Base-by-base conservation (phyloP, 2,113 vertebrate species). In the Ahaetulla prasina region DNA sequence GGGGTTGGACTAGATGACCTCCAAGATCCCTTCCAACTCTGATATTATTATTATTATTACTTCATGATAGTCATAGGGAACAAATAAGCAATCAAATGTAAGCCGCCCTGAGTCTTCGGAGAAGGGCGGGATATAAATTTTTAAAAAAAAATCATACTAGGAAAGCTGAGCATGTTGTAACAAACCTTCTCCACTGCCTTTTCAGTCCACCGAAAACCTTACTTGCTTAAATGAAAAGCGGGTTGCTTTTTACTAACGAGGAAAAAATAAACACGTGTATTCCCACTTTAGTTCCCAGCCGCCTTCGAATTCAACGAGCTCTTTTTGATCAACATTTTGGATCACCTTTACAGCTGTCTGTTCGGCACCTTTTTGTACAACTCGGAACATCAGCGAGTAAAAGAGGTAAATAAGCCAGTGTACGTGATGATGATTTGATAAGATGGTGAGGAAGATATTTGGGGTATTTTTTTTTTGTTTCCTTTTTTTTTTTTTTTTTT, bases 281-380 rank as follows among this genome's bases (percentile, higher is more conserved):
- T 89, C 88, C 96, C 94, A 85, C 92, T 88, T 74, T 95, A 99
- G 99, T 99, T 99, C 97, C 98, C 99, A 86, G 97, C 99, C 91
- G 99, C 99, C 2, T 99, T 99, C 95, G 99, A 99, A 96, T 99
- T 99, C 96, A 99, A 99, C 0, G 99, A 99, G 95, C 96, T 99
- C 35, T 99, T 99, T 97, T 97, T 99, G 95, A 97, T 99, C 95
- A 99, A 98, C 22, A 97, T 99, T 96, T 96, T 99, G 98, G 99
- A 99, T 95, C 99, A 99, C 94, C 98, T 99, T 25, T 99, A 99
- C 97, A 99, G 99, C 96, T 99, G 99, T 94, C 98, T 99, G 88
- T 99, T 99, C 93, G 99, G 99, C 50, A 99, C 99, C 20, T 99
- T 99, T 97, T 97, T 99, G 88, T 98, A 98, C 94, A 99, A 98